These are phyloP conservation scores for Ictidomys tridecemlineatus DNA, from an alignment of 2,113 vertebrate species.

Conservation along the genomic window DNA sequence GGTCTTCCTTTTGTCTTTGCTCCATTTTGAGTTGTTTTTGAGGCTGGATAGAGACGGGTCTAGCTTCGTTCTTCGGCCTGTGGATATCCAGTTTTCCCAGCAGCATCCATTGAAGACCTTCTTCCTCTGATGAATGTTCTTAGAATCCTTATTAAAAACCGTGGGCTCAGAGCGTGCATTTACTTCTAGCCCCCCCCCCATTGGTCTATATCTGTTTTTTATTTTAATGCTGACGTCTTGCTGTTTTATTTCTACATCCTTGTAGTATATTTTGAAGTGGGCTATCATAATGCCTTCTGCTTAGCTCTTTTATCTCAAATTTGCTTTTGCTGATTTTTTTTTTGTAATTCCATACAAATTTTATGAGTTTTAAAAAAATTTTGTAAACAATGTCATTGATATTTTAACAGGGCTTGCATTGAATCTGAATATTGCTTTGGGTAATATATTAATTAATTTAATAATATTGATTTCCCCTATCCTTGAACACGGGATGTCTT, in stretches of 20 bases:
- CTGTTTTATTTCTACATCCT: background rate
- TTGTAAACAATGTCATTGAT: background rate
- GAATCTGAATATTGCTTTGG: background rate
- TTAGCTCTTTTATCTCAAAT: background rate
- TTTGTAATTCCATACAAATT: background rate
- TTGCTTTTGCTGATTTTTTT: background rate
- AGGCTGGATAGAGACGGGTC: no score
- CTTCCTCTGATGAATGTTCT: background rate
- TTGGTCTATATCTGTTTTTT: background rate
- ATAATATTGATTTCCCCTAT: background rate
- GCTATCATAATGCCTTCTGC: background rate
- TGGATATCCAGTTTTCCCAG: background rate
- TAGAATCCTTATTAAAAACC: background rate
- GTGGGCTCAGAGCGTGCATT: background rate
- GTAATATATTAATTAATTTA: background rate
- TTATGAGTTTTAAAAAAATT: background rate
- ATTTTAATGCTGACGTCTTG: no score
- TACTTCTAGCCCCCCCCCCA: background rate
- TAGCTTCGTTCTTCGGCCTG: background rate
- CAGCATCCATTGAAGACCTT: background rate
- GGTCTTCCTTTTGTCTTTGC: background rate
- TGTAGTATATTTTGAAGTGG: background rate
- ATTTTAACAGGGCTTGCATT: background rate
- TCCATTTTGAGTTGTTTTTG: background rate
- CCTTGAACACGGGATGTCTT: background rate